Percentiles rank a stretch among this genome's conserved stretches.
Evolutionary conservation across 37 sponge, comb jelly and placozoan genomes (phyloP).

Genomic region (Amphimedon queenslandica): DNA sequence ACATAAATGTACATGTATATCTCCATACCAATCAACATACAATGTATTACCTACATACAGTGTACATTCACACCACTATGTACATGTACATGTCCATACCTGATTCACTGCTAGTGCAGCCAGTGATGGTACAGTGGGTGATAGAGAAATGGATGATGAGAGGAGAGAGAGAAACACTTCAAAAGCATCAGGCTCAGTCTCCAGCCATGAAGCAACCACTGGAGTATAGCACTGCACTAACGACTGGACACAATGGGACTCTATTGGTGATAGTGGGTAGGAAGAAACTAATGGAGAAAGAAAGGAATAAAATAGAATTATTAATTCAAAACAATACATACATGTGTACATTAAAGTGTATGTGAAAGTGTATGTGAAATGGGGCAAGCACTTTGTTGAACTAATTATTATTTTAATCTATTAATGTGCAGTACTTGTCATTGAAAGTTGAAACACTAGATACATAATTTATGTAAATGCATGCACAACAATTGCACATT

Average conservation of each 20-base stretch:
- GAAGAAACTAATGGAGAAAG: background rate
- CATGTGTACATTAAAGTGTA: no score
- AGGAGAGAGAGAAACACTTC: slow-evolving; percentile 19
- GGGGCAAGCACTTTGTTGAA: no score
- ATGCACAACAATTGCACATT: no score
- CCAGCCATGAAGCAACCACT: slow-evolving; percentile 16
- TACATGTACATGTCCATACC: slow-evolving; percentile 14
- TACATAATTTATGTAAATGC: no score
- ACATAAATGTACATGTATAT: background rate
- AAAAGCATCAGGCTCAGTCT: slow-evolving; percentile 9
- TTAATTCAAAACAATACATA: no score
- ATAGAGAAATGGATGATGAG: background rate
- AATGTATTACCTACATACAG: background rate
- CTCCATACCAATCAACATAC: background rate
- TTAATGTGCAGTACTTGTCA: no score
- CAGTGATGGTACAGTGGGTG: slow-evolving; percentile 19
- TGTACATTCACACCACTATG: background rate
- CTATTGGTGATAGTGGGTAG: background rate
- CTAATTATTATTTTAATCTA: no score
- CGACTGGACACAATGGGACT: slow-evolving; percentile 10
- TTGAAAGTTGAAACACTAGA: no score
- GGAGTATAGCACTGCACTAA: slow-evolving; percentile 29
- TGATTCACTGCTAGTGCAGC: slow-evolving; percentile 36
- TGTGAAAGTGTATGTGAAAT: no score
- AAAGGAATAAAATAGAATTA: background rate